Conservation (phyloP, 1,140 invertebrate species). For the Helicorthomorpha holstii region DNA sequence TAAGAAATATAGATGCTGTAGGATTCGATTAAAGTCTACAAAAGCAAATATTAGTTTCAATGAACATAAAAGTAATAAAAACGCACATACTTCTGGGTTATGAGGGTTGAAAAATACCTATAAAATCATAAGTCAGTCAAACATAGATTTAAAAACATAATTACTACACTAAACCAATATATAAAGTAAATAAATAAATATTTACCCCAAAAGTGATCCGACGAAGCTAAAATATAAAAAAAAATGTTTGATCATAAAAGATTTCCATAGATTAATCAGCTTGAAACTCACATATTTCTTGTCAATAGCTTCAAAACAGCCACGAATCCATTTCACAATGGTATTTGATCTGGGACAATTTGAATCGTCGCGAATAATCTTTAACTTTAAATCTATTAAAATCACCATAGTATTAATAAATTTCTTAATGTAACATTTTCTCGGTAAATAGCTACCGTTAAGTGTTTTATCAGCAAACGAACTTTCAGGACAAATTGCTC, state of each 20-base stretch:
- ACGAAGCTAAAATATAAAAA: conserved; percentile 17
- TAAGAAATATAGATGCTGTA: too few relatives aligned
- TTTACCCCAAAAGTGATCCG: conserved; percentile 20
- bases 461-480: conserved; percentile 8
- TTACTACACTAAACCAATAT: too few relatives aligned
- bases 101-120: too few relatives aligned
- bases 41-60: too few relatives aligned
- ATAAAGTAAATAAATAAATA: too few relatives aligned
- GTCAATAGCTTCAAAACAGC: conserved; percentile 31
- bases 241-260: conserved; percentile 1
- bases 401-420: not conserved
- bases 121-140: too few relatives aligned
- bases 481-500: conserved; percentile 29
- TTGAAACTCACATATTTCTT: conserved; percentile 29
- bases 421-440: not conserved
- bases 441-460: not conserved
- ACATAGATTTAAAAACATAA: too few relatives aligned
- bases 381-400: conserved; percentile 23
- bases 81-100: too few relatives aligned
- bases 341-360: conserved; percentile 24
- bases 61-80: too few relatives aligned
- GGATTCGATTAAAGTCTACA: too few relatives aligned
- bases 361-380: conserved; percentile 26
- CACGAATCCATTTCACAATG: conserved; percentile 28
- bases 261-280: not conserved